Evolutionary conservation across 2,113 vertebrate species (phyloP).

Genomic region (Eclectus roratus): DNA sequence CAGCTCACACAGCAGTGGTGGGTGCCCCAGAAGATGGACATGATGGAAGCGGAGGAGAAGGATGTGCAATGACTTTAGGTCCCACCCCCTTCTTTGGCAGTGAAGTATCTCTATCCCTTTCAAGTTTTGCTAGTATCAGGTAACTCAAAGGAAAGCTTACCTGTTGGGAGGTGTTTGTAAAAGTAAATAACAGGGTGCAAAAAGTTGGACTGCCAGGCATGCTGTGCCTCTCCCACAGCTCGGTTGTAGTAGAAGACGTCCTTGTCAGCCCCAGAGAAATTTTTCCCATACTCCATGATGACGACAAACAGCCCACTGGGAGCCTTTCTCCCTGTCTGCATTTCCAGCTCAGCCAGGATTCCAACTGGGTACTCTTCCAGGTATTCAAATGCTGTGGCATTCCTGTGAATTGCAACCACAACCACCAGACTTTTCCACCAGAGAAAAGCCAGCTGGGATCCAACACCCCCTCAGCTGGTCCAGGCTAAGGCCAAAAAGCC

Average conservation of each 20-base stretch:
- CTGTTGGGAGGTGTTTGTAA: slow-evolving; percentile 86
- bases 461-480: not conserved
- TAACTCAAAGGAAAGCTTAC: slow-evolving; percentile 64
- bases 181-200: slow-evolving; percentile 95
- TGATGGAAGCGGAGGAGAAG: not conserved
- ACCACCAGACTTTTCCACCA: not conserved
- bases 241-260: slow-evolving; percentile 83
- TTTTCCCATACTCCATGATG: slow-evolving; percentile 91
- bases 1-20: not conserved
- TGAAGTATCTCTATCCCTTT: not conserved
- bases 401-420: slow-evolving; percentile 63
- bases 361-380: slow-evolving; percentile 91
- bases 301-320: slow-evolving; percentile 84
- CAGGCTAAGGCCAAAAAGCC: not conserved
- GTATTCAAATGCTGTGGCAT: slow-evolving; percentile 78
- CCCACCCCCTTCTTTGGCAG: not conserved
- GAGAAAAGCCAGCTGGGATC: not conserved
- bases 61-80: not conserved
- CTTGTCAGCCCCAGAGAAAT: slow-evolving; percentile 81
- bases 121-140: fast-evolving
- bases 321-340: slow-evolving; percentile 79
- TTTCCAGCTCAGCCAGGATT: slow-evolving; percentile 83
- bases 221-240: slow-evolving; percentile 86
- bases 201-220: slow-evolving; percentile 94
- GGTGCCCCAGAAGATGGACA: not conserved